phyloP scores from a whole-genome alignment of 2,797 vertebrate genomes.

The Malacoctenus gilli region DNA sequence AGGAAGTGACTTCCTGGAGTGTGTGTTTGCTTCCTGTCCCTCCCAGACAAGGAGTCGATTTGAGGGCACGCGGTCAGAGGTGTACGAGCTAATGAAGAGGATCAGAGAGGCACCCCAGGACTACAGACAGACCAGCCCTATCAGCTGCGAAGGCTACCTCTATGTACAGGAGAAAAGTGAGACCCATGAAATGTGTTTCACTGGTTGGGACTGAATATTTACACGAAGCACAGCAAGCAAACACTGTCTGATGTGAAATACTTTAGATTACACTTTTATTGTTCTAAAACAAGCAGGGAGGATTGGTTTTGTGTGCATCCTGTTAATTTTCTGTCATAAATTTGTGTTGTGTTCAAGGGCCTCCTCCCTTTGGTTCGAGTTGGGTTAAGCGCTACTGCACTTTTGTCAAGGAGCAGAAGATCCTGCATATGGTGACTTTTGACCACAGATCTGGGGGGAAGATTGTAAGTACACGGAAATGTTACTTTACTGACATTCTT shows the following conservation, averaged over 20 bases:
- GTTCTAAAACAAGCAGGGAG: too few relatives aligned
- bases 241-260: too few relatives aligned
- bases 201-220: too few relatives aligned
- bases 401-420: slow-evolving; percentile 93
- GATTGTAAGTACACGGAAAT: slow-evolving; percentile 81
- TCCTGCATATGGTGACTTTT: slow-evolving; percentile 93
- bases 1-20: slow-evolving; percentile 40
- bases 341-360: slow-evolving; percentile 78
- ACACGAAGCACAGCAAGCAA: too few relatives aligned
- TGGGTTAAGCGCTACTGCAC: slow-evolving; percentile 98
- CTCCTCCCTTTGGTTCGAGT: slow-evolving; percentile 96
- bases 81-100: slow-evolving; percentile 94
- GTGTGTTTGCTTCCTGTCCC: slow-evolving; percentile 24
- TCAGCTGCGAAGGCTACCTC: slow-evolving; percentile 95
- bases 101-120: slow-evolving; percentile 89
- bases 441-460: slow-evolving; percentile 96
- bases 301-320: too few relatives aligned
- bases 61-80: slow-evolving; percentile 93
- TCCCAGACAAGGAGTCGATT: slow-evolving; percentile 93
- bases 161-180: slow-evolving; percentile 98
- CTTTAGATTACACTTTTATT: too few relatives aligned
- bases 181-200: too few relatives aligned
- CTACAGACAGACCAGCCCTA: slow-evolving; percentile 90
- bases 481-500: too few relatives aligned
- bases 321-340: neutral